phyloP scores from a whole-genome alignment of 2,888 invertebrate species.

The Phorcus lineatus region DNA sequence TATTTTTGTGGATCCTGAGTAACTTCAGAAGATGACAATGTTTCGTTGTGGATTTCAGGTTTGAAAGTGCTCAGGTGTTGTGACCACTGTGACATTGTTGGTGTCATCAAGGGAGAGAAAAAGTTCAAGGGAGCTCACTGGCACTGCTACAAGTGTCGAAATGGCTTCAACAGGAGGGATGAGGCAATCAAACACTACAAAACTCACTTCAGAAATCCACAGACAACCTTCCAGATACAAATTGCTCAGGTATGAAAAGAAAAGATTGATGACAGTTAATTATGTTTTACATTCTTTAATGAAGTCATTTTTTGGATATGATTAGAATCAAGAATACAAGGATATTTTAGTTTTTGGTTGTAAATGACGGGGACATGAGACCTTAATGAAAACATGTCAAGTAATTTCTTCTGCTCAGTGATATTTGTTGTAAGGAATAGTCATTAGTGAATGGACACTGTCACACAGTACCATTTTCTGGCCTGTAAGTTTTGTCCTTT shows the following conservation, averaged over 20 bases:
- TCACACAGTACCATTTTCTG: too few relatives aligned
- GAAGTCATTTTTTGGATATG: too few relatives aligned
- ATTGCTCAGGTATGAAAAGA: constrained; percentile 65
- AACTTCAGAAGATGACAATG: constrained; percentile 2
- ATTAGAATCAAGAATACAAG: too few relatives aligned
- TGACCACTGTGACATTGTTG: constrained; percentile 75
- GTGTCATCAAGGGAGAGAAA: constrained; percentile 75
- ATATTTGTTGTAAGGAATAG: too few relatives aligned
- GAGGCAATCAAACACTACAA: constrained; percentile 75
- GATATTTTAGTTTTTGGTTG: too few relatives aligned
- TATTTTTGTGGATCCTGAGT: background rate
- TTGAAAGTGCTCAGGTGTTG: constrained; percentile 74
- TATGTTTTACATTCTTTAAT: too few relatives aligned
- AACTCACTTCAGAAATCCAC: constrained; percentile 75
- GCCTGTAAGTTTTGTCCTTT: too few relatives aligned
- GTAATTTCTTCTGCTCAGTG: too few relatives aligned
- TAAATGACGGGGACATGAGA: too few relatives aligned
- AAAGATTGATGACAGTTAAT: too few relatives aligned
- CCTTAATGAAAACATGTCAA: too few relatives aligned
- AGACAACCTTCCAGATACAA: constrained; percentile 75
- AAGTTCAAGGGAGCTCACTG: constrained; percentile 75
- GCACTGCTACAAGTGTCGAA: constrained; percentile 75
- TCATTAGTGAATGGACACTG: too few relatives aligned
- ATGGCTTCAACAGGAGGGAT: constrained; percentile 75
- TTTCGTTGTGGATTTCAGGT: constrained; percentile 54